Percentiles rank a stretch among this genome's conserved stretches.
Conservation (phyloP, 2,113 vertebrate species). For the Tauraco erythrolophus region DNA sequence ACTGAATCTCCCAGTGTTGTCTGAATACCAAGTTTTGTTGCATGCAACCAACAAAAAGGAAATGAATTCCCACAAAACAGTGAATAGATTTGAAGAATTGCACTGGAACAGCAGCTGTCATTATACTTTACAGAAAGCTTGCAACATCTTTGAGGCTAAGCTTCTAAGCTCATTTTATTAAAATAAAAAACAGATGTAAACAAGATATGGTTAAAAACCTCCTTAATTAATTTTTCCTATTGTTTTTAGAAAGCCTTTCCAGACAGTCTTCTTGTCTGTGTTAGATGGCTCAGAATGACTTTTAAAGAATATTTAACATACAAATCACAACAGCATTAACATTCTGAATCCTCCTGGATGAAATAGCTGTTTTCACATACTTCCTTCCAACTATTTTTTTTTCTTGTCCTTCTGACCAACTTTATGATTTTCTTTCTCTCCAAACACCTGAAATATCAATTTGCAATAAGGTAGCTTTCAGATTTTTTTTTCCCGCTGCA, state of each 20-base stretch:
- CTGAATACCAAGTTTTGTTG: not conserved
- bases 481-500: not conserved
- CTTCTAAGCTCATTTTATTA: constrained; percentile 76
- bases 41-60: not conserved
- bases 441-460: not conserved
- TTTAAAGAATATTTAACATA: not conserved
- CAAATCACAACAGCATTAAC: not conserved
- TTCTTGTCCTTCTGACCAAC: not conserved
- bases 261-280: not conserved
- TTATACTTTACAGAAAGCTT: constrained; percentile 45
- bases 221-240: constrained; percentile 42
- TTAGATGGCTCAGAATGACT: not conserved
- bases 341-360: not conserved
- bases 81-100: constrained; percentile 36
- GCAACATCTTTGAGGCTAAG: constrained; percentile 62
- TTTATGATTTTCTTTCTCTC: not conserved
- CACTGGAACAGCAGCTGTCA: constrained; percentile 63
- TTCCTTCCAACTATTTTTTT: not conserved
- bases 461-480: not conserved
- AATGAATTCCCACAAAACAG: not conserved
- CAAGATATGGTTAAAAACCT: constrained; percentile 20
- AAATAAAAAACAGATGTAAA: constrained; percentile 71
- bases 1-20: not conserved
- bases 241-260: constrained; percentile 22
- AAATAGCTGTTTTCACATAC: not conserved